Percentiles rank a stretch among this genome's conserved stretches.
These are phyloP conservation scores for Oplegnathus fasciatus DNA, from an alignment of 2,113 vertebrate species.

Conservation along the genomic window DNA sequence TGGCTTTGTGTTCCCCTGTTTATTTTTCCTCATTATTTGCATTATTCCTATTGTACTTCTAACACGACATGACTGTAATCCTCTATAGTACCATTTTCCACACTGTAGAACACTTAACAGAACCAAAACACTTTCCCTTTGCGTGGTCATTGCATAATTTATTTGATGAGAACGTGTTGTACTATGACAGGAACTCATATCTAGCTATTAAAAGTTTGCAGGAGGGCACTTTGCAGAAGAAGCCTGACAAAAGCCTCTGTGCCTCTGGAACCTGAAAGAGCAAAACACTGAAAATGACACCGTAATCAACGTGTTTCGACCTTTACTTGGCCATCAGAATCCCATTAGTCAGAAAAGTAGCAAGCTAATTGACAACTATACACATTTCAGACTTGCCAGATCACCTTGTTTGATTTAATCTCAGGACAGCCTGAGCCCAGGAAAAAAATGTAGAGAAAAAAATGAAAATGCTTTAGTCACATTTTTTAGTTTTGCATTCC, in stretches of 20 bases:
- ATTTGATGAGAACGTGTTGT: conserved; percentile 37
- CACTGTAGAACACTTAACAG: conserved; percentile 17
- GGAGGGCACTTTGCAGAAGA: conserved; percentile 20
- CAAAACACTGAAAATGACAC: neutral
- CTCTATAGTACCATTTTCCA: conserved; percentile 5
- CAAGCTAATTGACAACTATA: conserved; percentile 7
- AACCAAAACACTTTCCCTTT: conserved; percentile 19
- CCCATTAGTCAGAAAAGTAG: conserved; percentile 2
- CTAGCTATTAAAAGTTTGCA: conserved; percentile 57
- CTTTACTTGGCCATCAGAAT: conserved; percentile 1
- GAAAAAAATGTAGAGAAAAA: neutral
- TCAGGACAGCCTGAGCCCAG: neutral
- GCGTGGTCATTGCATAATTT: conserved; percentile 26
- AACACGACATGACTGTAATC: conserved; percentile 22
- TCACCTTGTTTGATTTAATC: conserved; percentile 5
- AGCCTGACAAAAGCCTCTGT: neutral
- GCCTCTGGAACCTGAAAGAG: neutral
- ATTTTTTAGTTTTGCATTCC: conserved; percentile 18
- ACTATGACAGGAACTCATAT: conserved; percentile 10
- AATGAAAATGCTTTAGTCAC: no score
- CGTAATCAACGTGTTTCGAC: conserved; percentile 14
- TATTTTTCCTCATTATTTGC: conserved; percentile 44
- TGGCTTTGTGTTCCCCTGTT: conserved; percentile 20
- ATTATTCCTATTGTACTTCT: conserved; percentile 46
- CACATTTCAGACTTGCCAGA: conserved; percentile 2